Evolutionary conservation across 2,113 vertebrate species (phyloP).

Genomic region (Myiopsitta monachus): DNA sequence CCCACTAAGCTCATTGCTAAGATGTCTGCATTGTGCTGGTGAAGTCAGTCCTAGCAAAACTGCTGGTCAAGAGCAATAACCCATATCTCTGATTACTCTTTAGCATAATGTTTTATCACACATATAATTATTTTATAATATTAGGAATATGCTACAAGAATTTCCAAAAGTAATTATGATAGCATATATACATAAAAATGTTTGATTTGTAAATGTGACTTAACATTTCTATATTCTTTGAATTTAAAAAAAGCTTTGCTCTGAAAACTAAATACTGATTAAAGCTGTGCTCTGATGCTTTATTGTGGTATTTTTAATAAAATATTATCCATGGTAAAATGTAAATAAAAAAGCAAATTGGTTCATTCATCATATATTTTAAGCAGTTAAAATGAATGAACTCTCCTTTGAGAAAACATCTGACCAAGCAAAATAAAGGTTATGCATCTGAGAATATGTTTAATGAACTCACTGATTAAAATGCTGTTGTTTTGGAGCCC

Average conservation of each 20-base stretch:
- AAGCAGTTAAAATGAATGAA: constrained; percentile 73
- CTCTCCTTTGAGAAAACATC: constrained; percentile 75
- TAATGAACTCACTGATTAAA: constrained; percentile 74
- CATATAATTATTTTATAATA: not conserved
- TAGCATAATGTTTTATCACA: not conserved
- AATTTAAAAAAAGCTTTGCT: constrained; percentile 23
- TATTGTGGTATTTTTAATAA: constrained; percentile 63
- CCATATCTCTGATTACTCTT: not conserved
- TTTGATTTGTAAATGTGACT: not conserved
- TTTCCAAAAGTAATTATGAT: not conserved
- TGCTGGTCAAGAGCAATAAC: not conserved
- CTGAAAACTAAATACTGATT: constrained; percentile 53
- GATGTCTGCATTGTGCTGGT: not conserved
- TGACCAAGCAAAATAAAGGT: constrained; percentile 75
- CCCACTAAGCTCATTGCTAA: not conserved
- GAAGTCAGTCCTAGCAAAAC: not conserved
- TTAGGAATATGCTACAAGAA: not conserved
- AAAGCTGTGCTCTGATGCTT: constrained; percentile 45
- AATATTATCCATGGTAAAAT: constrained; percentile 69
- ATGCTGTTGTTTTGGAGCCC: constrained; percentile 66
- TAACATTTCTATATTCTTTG: constrained; percentile 25
- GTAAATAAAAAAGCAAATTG: constrained; percentile 75
- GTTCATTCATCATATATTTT: constrained; percentile 70
- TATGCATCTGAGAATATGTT: constrained; percentile 72
- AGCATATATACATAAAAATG: not conserved